Evolutionary conservation across 2,797 vertebrate species (phyloP).

Genomic region (Rhinatrema bivittatum): DNA sequence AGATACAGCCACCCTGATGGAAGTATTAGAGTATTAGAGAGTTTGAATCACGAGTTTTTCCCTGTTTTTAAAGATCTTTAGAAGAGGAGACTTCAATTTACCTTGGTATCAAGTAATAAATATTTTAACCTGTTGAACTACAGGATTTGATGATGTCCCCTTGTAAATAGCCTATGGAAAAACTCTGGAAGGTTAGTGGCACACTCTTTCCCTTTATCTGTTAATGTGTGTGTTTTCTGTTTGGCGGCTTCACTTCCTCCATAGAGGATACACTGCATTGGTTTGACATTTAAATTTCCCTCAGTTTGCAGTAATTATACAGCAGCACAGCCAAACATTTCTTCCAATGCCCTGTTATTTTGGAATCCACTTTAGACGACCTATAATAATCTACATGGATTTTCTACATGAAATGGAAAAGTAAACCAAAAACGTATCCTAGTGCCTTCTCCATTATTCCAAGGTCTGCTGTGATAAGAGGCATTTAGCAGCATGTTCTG

Average conservation of each 20-base stretch:
- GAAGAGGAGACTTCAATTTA: no score
- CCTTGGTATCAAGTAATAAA: slow-evolving; percentile 2
- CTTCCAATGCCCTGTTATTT: slow-evolving; percentile 10
- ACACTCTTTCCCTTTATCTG: background rate
- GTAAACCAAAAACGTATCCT: slow-evolving; percentile 1
- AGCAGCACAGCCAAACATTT: background rate
- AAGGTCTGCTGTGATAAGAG: slow-evolving; percentile 1
- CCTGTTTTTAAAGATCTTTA: no score
- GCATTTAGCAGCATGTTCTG: slow-evolving; percentile 11
- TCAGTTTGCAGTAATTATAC: slow-evolving; percentile 7
- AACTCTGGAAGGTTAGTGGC: background rate
- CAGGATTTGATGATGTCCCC: no score
- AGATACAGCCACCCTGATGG: no score
- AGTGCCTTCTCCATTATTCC: slow-evolving; percentile 12
- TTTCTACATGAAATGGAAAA: slow-evolving; percentile 16
- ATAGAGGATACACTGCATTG: background rate
- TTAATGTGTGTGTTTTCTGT: background rate
- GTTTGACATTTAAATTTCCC: background rate
- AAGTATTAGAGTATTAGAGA: no score
- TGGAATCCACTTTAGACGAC: slow-evolving; percentile 4
- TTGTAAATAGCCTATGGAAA: background rate
- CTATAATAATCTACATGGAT: slow-evolving; percentile 5
- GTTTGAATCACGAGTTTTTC: no score
- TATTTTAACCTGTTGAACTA: background rate
- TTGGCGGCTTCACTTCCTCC: background rate